Base-by-base conservation (phyloP, 2,888 invertebrate species). In the Chymomyza procnemis region DNA sequence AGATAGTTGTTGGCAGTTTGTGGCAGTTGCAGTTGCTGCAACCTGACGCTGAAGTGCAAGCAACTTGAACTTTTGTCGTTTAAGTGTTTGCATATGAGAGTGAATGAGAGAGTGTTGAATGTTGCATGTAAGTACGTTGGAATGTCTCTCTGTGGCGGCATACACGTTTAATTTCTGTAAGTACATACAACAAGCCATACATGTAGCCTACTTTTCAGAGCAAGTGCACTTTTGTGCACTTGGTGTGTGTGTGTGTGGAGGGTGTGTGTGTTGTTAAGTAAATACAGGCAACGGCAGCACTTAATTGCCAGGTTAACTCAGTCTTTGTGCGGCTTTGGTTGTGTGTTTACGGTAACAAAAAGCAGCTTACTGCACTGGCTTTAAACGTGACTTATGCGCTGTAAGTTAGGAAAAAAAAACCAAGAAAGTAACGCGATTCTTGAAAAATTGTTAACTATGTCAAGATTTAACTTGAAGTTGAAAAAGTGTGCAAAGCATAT, bases 111-210 rank as follows among this genome's bases (percentile, higher is more conserved):
- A 57, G 56, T 58, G 69, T 54, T 57, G 61, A 47, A 22, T 14
- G 18, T 41, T 26, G 26, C 26, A 26, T 26, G 26, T 26, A 26
- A n/a, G 26, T 6, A 26, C 26, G 26, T 26, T 41, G 34, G 34
- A 41, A 41, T 41, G 34, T 41, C 34, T 41, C 34, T 41, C 34
- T 41, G 26, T 48, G 47, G 16, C 21, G 48, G 47, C 47, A 46
- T 64, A 65, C 64, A 60, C 66, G 67, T 75, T 85, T 82, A 87
- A 87, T 85, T 87, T 87, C 61, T 62, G 78, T 76, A 78, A 82
- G 84, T 87, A 78, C 66, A 48, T 34, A 55, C 22, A 41, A 57
- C 55, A 50, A 41, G 12, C 47, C 12, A 9, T 22, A 26, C 52
- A 41, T 47, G 64, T 63, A 50, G 61, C 30, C 60, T 61, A 58